Evolutionary conservation across 2,113 vertebrate species (phyloP), one percentile per base, ranked within the genome.

Genomic region (Micronycteris hirsuta): DNA sequence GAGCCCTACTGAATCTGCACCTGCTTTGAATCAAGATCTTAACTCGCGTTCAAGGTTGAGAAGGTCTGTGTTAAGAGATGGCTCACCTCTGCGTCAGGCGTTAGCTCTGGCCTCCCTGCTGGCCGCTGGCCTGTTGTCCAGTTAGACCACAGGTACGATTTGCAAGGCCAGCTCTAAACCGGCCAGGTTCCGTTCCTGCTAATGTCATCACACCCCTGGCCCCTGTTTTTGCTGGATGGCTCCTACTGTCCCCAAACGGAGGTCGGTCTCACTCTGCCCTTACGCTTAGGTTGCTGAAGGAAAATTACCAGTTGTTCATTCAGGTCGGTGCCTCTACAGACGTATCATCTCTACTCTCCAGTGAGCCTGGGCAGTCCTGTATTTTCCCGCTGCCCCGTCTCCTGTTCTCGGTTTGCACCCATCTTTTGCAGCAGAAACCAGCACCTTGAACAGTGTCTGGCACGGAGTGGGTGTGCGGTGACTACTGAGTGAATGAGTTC

Each of bases 401-500:
- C 20, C 16, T 3, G 0, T 24, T n/a, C 52, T 91, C 71, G 17
- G 65, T 77, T 47, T 3, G 4, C 61, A 9, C 19, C 31, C 76
- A 12, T 70, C 78, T 63, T 36, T 36, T n/a, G 28, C 31, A 28
- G 61, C 71, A 86, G 70, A 80, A 65, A 2, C n/a, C 54, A 22
- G 82, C 33, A 31, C 73, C 6, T n/a, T 15, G 52, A 43, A 7
- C 73, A 20, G 88, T 31, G 77, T 80, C 81, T 38, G 8, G 4
- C 33, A 4, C 5, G 0, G 3, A 8, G n/a, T 1, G n/a, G 36
- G 28, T 7, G 0, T 3, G 0, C 7, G 3, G 63, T 8, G 7
- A 31, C 31, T n/a, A 11, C 11, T 0, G 24, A 49, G 22, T 3
- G 19, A 45, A 5, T 24, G 26, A 73, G 9, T 33, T 49, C 61